Evolutionary conservation across 2,888 invertebrate species (phyloP).

Genomic region (Rhaphigaster nebulosa): DNA sequence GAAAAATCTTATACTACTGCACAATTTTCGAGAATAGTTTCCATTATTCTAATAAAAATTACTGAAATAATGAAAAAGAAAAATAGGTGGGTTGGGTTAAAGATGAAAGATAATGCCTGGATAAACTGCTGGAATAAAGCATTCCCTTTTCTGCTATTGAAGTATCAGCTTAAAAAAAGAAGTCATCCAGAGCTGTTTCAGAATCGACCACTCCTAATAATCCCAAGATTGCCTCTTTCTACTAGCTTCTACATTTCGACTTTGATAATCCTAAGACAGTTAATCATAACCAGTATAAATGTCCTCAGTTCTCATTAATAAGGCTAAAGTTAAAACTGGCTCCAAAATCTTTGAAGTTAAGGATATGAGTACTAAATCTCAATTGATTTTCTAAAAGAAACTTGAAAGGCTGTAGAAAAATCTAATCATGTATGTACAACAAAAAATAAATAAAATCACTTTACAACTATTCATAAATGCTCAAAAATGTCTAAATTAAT

Average conservation of each 20-base stretch:
- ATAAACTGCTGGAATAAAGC: background rate
- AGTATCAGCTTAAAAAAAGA: background rate
- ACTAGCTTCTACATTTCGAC: background rate
- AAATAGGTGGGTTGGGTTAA: background rate
- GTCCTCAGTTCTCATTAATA: no score
- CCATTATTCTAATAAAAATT: no score
- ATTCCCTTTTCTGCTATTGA: background rate
- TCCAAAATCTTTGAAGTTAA: no score
- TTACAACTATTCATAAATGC: background rate
- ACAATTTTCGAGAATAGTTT: no score
- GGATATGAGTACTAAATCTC: no score
- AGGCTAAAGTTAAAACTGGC: no score
- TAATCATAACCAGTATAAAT: no score
- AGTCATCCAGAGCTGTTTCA: background rate
- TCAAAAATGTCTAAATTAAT: background rate
- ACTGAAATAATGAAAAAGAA: no score
- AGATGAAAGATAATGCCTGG: no score
- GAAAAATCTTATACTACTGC: no score
- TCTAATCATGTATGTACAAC: no score
- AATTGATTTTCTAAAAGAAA: background rate
- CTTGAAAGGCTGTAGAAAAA: background rate
- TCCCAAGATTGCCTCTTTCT: background rate
- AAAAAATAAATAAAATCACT: background rate
- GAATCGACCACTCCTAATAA: background rate
- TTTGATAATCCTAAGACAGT: background rate